Conservation (phyloP, 2,113 vertebrate species). For the Hemiscyllium ocellatum region DNA sequence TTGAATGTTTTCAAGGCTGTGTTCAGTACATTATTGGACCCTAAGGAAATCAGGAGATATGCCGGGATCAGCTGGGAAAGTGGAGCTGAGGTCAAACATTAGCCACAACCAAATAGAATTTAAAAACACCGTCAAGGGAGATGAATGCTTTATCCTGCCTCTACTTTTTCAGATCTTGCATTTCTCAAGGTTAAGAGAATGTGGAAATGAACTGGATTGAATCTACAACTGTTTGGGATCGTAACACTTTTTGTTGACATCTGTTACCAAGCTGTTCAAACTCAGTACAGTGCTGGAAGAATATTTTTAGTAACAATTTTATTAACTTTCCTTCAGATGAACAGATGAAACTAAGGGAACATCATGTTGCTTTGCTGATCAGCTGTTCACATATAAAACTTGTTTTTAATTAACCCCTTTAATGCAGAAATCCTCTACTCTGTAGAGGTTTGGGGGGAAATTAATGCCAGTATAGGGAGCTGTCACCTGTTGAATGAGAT, state of each 20-base stretch:
- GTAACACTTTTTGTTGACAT: neutral
- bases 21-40: neutral
- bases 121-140: neutral
- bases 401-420: neutral
- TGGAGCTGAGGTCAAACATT: neutral
- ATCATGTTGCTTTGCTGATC: neutral
- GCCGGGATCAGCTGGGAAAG: neutral
- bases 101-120: neutral
- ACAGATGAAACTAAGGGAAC: neutral
- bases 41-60: neutral
- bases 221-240: neutral
- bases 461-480: neutral
- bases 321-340: neutral
- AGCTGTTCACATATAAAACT: neutral
- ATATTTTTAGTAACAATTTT: neutral
- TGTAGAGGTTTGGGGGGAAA: neutral
- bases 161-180: neutral
- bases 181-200: neutral
- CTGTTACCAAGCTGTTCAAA: conserved; percentile 4
- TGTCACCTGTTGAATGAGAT: neutral
- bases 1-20: no score
- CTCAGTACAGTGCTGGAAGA: neutral
- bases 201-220: neutral
- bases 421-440: neutral
- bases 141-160: neutral